phyloP scores from a whole-genome alignment of 1,140 invertebrate species.

The Drosophila eugracilis region DNA sequence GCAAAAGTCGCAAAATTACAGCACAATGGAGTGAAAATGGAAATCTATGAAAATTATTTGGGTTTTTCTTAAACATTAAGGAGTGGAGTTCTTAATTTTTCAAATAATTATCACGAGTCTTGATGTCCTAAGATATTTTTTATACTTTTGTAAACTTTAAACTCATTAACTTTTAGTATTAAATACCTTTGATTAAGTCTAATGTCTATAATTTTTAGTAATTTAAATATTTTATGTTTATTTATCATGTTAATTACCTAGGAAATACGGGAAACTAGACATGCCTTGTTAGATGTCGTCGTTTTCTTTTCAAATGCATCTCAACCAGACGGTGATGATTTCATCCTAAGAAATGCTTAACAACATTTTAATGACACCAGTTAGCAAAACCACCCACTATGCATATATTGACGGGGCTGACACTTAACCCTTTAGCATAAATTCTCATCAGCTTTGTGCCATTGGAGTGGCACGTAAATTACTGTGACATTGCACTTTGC shows the following conservation, averaged over 20 bases:
- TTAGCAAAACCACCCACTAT: constrained; percentile 45
- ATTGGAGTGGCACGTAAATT: constrained; percentile 71
- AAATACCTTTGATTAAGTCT: too few relatives aligned
- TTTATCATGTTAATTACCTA: too few relatives aligned
- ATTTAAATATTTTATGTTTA: too few relatives aligned
- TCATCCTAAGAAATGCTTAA: constrained; percentile 9
- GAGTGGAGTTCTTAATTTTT: too few relatives aligned
- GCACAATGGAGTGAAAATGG: constrained; percentile 46
- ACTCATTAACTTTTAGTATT: too few relatives aligned
- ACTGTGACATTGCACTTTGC: constrained; percentile 81
- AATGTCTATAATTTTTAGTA: too few relatives aligned
- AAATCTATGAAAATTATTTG: not conserved
- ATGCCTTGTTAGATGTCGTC: too few relatives aligned
- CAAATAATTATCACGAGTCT: too few relatives aligned
- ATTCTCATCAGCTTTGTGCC: constrained; percentile 71
- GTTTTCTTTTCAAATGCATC: not conserved
- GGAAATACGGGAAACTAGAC: too few relatives aligned
- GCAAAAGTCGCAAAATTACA: constrained; percentile 13
- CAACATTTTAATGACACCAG: constrained; percentile 1
- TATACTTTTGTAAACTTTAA: too few relatives aligned
- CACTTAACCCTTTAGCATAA: constrained; percentile 79
- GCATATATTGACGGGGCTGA: constrained; percentile 45
- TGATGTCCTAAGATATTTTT: too few relatives aligned
- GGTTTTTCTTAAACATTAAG: too few relatives aligned
- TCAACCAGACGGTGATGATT: not conserved